A percentile compares a stretch with the other conserved stretches of the same genome.
Evolutionary conservation across 2,113 vertebrate genomes (phyloP).

Genomic region (Passerina amoena): DNA sequence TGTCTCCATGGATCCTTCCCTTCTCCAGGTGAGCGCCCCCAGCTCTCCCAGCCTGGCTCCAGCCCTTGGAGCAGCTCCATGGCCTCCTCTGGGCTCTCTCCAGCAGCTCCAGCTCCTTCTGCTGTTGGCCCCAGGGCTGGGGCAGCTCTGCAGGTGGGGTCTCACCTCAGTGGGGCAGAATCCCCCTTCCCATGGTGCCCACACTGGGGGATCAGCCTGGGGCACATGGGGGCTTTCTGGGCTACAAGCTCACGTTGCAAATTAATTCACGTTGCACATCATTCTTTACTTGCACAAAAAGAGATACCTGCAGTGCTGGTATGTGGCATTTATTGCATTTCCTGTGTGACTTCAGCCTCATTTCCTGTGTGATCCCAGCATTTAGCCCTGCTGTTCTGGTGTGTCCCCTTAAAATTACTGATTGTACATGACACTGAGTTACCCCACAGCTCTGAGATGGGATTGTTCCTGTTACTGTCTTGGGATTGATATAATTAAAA

Average conservation of each 20-base stretch:
- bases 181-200: not conserved
- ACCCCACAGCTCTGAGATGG: not conserved
- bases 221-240: not conserved
- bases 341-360: not conserved
- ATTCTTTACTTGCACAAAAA: accelerated
- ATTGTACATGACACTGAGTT: accelerated
- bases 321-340: accelerated
- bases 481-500: not conserved
- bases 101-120: accelerated
- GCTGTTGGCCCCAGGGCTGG: accelerated
- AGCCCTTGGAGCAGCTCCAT: accelerated
- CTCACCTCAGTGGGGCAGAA: not conserved
- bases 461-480: not conserved
- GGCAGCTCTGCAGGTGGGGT: not conserved
- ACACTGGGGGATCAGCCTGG: accelerated
- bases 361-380: not conserved
- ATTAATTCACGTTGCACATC: not conserved
- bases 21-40: accelerated
- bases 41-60: not conserved
- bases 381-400: not conserved
- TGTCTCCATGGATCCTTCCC: not conserved
- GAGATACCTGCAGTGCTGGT: accelerated
- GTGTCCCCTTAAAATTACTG: not conserved
- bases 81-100: accelerated
- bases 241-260: not conserved